phyloP scores from a whole-genome alignment of 1,140 invertebrate species.

The Cherax destructor region DNA sequence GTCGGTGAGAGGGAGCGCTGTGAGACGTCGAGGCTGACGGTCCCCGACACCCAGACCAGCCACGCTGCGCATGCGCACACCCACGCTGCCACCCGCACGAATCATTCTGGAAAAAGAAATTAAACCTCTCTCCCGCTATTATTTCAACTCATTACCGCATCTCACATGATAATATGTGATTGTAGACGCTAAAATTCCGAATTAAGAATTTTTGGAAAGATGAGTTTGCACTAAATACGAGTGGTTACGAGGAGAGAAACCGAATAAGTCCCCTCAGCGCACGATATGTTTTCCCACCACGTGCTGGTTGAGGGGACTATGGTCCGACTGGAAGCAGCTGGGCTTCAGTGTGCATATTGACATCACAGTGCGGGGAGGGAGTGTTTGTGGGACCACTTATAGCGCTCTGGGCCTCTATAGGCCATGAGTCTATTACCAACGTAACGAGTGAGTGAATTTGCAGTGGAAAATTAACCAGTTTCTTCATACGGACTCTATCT shows the following conservation, averaged over 20 bases:
- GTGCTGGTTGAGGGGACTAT: constrained; percentile 33
- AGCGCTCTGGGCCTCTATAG: background rate
- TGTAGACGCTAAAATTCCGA: too few relatives aligned
- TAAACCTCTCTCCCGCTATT: background rate
- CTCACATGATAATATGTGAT: too few relatives aligned
- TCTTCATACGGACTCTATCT: too few relatives aligned
- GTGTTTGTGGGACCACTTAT: constrained; percentile 15
- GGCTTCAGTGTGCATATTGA: constrained; percentile 38
- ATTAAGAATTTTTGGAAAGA: too few relatives aligned
- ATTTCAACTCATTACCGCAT: too few relatives aligned
- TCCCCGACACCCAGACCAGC: background rate
- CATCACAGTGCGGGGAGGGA: constrained; percentile 34
- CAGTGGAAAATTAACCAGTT: background rate
- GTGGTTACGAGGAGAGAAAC: background rate
- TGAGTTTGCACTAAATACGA: background rate
- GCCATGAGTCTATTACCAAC: background rate
- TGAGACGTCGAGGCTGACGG: background rate
- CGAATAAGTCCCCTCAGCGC: constrained; percentile 27
- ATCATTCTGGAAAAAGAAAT: constrained; percentile 1
- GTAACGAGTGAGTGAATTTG: constrained; percentile 20
- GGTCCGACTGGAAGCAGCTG: constrained; percentile 19
- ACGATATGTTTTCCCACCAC: constrained; percentile 39
- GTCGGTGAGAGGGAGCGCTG: constrained; percentile 4
- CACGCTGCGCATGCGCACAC: constrained; percentile 12
- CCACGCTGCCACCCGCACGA: constrained; percentile 24